A percentile compares a stretch with the other conserved stretches of the same genome.
Conservation (phyloP, 2,888 invertebrate genomes). For the Panorpa germanica region DNA sequence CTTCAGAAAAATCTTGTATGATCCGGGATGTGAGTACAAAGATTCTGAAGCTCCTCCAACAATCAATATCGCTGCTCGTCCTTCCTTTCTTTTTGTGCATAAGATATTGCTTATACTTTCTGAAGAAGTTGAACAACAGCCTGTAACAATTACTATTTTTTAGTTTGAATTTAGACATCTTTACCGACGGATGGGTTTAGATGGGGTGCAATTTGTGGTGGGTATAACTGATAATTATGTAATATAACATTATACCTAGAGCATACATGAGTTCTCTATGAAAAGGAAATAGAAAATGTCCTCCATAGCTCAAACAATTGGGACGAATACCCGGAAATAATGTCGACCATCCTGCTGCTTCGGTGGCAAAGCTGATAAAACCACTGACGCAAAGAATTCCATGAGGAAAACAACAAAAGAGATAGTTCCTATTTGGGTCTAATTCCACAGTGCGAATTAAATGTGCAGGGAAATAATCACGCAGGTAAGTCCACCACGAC, state of each 20-base stretch:
- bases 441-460: slow-evolving; percentile 69
- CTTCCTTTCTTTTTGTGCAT: no score
- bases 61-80: slow-evolving; percentile 54
- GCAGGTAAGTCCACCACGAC: slow-evolving; percentile 51
- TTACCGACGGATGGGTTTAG: no score
- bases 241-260: no score
- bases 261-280: slow-evolving; percentile 50
- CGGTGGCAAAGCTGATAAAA: slow-evolving; percentile 61
- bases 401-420: slow-evolving; percentile 81
- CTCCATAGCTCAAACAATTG: slow-evolving; percentile 44
- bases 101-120: slow-evolving; percentile 46
- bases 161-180: no score
- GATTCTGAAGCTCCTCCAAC: slow-evolving; percentile 86
- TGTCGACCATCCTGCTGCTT: slow-evolving; percentile 29
- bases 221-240: no score
- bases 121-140: slow-evolving; percentile 38
- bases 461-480: slow-evolving; percentile 71
- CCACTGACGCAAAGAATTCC: slow-evolving; percentile 74
- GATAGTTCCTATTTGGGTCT: slow-evolving; percentile 60
- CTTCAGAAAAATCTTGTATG: slow-evolving; percentile 49
- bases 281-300: slow-evolving; percentile 54
- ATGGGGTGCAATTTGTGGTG: no score
- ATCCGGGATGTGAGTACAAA: slow-evolving; percentile 59
- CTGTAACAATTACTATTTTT: no score
- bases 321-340: slow-evolving; percentile 42